phyloP scores from a whole-genome alignment of 2,113 vertebrate species.

The Oceanites oceanicus region DNA sequence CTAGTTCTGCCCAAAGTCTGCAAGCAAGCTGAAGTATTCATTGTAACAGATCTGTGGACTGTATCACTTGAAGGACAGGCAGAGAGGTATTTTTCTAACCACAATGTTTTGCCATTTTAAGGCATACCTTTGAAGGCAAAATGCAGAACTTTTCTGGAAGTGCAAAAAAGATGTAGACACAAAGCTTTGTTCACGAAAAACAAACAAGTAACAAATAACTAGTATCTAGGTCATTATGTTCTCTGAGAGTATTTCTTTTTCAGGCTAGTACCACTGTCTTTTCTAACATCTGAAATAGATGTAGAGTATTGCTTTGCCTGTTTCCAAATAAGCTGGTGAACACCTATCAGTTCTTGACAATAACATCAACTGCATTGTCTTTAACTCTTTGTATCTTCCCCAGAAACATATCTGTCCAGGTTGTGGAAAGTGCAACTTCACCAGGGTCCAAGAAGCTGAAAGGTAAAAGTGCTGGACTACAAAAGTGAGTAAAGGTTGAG shows the following conservation, averaged over 20 bases:
- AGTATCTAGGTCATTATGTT: background rate
- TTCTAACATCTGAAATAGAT: background rate
- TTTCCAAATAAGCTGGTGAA: background rate
- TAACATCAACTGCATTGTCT: background rate
- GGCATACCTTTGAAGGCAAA: background rate
- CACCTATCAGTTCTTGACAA: background rate
- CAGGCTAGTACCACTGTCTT: background rate
- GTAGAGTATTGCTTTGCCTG: background rate
- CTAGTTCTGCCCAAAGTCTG: background rate
- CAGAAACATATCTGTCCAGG: background rate
- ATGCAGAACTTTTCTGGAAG: background rate
- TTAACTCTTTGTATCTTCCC: background rate
- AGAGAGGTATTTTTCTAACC: background rate
- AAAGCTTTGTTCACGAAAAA: background rate
- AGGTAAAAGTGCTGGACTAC: background rate
- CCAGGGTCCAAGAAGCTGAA: background rate
- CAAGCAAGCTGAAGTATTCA: background rate
- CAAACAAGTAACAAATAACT: background rate
- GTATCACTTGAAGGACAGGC: background rate
- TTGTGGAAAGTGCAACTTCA: background rate
- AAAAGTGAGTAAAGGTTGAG: background rate
- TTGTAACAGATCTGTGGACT: constrained; percentile 20
- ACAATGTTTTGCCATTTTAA: background rate
- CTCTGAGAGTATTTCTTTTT: background rate
- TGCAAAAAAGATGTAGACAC: background rate